These are phyloP conservation scores for Chromoteleia sp. DNA, from an alignment of 2,888 invertebrate species.

Conservation along the genomic window DNA sequence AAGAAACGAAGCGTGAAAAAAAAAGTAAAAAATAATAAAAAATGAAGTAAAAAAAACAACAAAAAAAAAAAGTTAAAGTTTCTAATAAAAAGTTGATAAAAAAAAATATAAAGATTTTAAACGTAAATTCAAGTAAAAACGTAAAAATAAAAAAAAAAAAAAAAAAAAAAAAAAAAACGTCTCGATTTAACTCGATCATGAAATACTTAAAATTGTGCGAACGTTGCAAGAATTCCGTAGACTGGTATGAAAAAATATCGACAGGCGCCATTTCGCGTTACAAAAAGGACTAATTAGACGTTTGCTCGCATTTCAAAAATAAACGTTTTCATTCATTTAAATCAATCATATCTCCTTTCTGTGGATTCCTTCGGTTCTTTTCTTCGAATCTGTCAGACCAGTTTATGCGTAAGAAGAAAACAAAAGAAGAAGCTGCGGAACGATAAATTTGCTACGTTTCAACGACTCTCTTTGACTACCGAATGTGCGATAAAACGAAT, in stretches of 20 bases:
- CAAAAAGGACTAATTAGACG: constrained; percentile 66
- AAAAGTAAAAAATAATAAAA: neutral
- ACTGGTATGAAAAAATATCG: constrained; percentile 39
- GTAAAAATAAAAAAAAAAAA: no score
- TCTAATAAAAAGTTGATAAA: no score
- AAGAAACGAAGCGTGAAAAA: no score
- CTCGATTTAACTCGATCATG: constrained; percentile 1
- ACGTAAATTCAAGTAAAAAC: no score
- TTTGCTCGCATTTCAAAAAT: constrained; percentile 59
- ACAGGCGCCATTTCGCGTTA: constrained; percentile 55
- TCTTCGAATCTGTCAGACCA: constrained; percentile 69
- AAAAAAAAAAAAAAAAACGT: neutral
- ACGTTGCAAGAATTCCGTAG: constrained; percentile 6
- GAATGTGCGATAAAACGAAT: constrained; percentile 32
- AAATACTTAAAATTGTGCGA: constrained; percentile 31
- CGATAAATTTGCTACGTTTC: constrained; percentile 46
- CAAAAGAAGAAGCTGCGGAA: constrained; percentile 38
- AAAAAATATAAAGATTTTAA: no score
- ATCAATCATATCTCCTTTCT: constrained; percentile 61
- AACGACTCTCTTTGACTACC: constrained; percentile 32
- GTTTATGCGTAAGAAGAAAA: constrained; percentile 63
- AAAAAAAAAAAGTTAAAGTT: no score
- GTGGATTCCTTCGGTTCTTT: constrained; percentile 58
- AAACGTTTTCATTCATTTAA: constrained; percentile 63
- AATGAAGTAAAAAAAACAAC: no score